Percentiles rank a stretch among this genome's conserved stretches.
These are phyloP conservation scores for Sebastes oblongus DNA, from an alignment of 2,797 vertebrate genomes.

Conservation along the genomic window DNA sequence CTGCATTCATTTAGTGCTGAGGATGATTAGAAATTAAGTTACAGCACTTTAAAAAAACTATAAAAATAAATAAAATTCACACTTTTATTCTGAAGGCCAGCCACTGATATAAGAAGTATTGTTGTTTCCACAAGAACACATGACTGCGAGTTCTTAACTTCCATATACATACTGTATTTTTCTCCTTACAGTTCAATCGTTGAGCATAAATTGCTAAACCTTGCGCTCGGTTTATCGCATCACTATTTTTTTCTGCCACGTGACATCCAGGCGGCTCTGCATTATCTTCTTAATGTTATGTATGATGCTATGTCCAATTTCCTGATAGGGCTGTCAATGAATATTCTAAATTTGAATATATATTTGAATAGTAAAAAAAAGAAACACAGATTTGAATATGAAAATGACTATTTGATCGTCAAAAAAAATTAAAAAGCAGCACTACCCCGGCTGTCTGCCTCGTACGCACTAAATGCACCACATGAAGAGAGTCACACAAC, in stretches of 20 bases:
- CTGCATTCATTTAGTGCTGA: neutral
- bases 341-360: too few species aligned
- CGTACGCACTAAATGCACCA: too few species aligned
- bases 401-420: too few species aligned
- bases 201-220: neutral
- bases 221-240: neutral
- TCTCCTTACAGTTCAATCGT: neutral
- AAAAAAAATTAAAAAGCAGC: too few species aligned
- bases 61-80: neutral
- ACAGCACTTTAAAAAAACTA: neutral
- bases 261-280: neutral
- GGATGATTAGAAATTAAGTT: neutral
- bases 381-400: too few species aligned
- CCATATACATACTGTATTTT: neutral
- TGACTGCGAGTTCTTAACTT: neutral
- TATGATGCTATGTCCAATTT: neutral
- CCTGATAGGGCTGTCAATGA: neutral
- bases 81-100: neutral
- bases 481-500: too few species aligned
- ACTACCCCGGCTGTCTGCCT: too few species aligned
- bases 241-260: neutral
- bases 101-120: neutral
- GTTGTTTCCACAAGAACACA: neutral
- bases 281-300: neutral
- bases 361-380: too few species aligned